A percentile compares a stretch with the other conserved stretches of the same genome.
Evolutionary conservation across 2,797 vertebrate genomes (phyloP).

Genomic region (Danio tinwini): DNA sequence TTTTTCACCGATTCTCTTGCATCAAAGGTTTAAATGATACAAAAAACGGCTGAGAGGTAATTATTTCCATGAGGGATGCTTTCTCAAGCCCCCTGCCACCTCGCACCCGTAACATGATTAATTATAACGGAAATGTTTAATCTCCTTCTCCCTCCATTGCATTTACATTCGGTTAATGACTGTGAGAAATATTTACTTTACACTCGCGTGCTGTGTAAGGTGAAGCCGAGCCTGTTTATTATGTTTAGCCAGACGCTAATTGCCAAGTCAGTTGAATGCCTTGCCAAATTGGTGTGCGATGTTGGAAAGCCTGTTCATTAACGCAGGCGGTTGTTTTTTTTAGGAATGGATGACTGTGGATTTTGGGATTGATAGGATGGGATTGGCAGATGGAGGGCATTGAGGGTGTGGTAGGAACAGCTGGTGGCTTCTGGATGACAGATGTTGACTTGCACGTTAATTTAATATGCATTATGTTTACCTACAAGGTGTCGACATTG

Average conservation of each 20-base stretch:
- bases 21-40: slow-evolving; percentile 60
- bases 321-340: slow-evolving; percentile 34
- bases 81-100: slow-evolving; percentile 69
- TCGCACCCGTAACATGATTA: slow-evolving; percentile 65
- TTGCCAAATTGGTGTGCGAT: slow-evolving; percentile 44
- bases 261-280: slow-evolving; percentile 45
- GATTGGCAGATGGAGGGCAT: slow-evolving; percentile 52
- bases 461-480: slow-evolving; percentile 39
- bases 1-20: slow-evolving; percentile 29
- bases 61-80: slow-evolving; percentile 70
- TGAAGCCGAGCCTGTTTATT: slow-evolving; percentile 52
- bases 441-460: slow-evolving; percentile 47
- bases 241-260: slow-evolving; percentile 56
- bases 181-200: slow-evolving; percentile 66
- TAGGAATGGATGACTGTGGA: slow-evolving; percentile 4
- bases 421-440: slow-evolving; percentile 43
- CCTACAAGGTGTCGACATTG: slow-evolving; percentile 46
- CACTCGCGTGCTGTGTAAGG: slow-evolving; percentile 48
- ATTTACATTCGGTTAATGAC: slow-evolving; percentile 70
- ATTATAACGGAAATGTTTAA: slow-evolving; percentile 72
- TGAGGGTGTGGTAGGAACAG: slow-evolving; percentile 48
- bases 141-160: slow-evolving; percentile 60
- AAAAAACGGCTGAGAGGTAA: slow-evolving; percentile 67
- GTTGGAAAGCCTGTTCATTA: slow-evolving; percentile 55
- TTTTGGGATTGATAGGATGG: slow-evolving; percentile 22